Base-by-base conservation (phyloP, 2,113 vertebrate genomes). In the Hepsetus odoe region DNA sequence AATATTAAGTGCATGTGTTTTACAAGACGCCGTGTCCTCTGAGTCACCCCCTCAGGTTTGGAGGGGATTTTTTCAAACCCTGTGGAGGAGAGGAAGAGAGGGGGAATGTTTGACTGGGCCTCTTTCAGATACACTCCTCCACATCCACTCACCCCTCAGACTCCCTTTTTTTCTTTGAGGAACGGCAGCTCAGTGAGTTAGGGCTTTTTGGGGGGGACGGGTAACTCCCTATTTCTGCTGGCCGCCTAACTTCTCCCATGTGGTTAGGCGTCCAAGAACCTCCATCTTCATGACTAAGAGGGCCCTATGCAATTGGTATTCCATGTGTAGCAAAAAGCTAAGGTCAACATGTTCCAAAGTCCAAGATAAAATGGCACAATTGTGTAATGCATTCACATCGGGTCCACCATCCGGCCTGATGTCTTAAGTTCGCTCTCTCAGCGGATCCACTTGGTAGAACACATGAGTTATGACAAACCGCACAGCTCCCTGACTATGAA, bases 1-100 rank as follows among this genome's bases (percentile, higher is more conserved):
- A 94, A 95, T 97, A 98, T 97, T 95, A 95, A 96, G 93, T 95
- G 95, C 95, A 97, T 95, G 94, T 97, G 96, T 97, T 98, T 96
- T 96, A 97, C 95, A 96, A 95, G 95, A 94, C 94, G 90, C 83
- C 83, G 87, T 95, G 96, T 96, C 95, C 95, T 96, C 94, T 93
- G 92, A 91, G 89, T 97, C 94, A 96, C 95, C 96, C 93, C 93
- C 18, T 5, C 18, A 32, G 20, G 18, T 44, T 74, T 61, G 55
- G 24, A n/a, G 7, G 28, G 56, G 90, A 90, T 94, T 95, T 94
- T 90, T 85, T 77, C 89, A 88, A 90, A 86, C 87, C 89, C 88
- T 88, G 74, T 74, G 82, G 75, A 79, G 73, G 49, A 70, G 84
- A 73, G 61, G 68, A 56, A 76, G 38, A 64, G 67, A 55, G 76